Evolutionary conservation across 2,888 invertebrate species (phyloP).

Genomic region (Leptogaster cylindrica): DNA sequence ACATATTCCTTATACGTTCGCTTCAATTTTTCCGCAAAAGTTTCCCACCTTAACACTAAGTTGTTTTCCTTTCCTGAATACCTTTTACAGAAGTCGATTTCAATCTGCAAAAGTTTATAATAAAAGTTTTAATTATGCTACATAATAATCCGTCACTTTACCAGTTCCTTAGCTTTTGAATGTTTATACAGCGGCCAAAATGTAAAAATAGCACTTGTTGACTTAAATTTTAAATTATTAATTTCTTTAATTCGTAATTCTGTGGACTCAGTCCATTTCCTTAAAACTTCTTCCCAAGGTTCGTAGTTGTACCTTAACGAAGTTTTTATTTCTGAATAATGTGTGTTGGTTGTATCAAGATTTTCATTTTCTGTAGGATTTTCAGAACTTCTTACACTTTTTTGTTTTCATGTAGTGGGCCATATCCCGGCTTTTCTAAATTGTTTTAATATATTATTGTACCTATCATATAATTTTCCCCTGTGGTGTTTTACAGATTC

Average conservation of each 20-base stretch:
- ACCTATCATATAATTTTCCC: neutral
- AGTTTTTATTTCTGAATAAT: neutral
- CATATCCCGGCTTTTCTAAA: neutral
- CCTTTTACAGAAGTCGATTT: neutral
- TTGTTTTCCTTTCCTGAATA: neutral
- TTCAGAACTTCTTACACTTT: neutral
- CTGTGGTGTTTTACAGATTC: neutral
- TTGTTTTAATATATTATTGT: neutral
- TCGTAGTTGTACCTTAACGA: neutral
- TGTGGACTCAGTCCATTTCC: neutral
- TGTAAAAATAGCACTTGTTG: neutral
- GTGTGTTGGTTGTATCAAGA: neutral
- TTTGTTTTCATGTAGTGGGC: neutral
- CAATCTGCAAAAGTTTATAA: neutral
- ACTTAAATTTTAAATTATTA: no score
- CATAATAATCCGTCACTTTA: neutral
- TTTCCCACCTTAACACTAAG: neutral
- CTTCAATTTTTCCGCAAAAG: neutral
- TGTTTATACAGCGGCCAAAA: neutral
- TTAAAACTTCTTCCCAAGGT: no score
- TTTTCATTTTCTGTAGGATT: neutral
- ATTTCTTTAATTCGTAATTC: neutral
- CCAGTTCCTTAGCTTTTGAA: neutral
- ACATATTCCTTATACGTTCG: neutral
- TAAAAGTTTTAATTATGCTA: neutral